Conservation (phyloP, 2,113 vertebrate genomes). For the Thamnophis sirtalis region DNA sequence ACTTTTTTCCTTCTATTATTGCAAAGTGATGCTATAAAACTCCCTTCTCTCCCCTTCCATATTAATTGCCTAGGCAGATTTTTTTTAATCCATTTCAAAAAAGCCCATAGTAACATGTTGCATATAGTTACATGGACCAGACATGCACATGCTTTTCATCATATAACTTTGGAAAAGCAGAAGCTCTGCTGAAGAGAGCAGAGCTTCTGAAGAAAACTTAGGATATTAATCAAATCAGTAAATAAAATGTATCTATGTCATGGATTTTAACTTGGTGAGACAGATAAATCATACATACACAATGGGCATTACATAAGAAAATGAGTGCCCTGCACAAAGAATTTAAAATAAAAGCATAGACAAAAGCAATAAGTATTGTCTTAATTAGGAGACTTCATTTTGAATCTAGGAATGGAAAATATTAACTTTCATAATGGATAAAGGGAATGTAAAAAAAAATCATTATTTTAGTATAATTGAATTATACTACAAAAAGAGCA, state of each 20-base stretch:
- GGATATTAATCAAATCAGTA: conserved; percentile 9
- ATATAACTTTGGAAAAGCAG: background rate
- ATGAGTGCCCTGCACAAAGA: conserved; percentile 11
- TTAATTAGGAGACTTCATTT: background rate
- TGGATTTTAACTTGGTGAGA: conserved; percentile 12
- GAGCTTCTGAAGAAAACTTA: background rate
- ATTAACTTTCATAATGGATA: background rate
- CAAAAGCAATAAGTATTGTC: background rate
- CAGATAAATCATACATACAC: conserved; percentile 3
- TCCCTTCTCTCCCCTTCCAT: background rate
- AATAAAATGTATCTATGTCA: conserved; percentile 3
- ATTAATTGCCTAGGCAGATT: background rate
- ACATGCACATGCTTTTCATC: background rate
- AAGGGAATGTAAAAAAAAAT: background rate
- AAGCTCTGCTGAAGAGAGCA: background rate
- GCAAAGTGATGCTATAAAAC: background rate
- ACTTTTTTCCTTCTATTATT: background rate
- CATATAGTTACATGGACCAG: background rate
- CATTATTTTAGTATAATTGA: background rate
- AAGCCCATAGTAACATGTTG: background rate
- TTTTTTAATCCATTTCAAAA: background rate
- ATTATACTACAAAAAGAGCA: background rate
- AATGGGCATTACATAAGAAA: conserved; percentile 21
- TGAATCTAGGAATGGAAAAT: background rate
- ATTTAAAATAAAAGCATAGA: conserved; percentile 10